phyloP scores from a whole-genome alignment of 2,113 vertebrate genomes.

The Dasyornis broadbenti region DNA sequence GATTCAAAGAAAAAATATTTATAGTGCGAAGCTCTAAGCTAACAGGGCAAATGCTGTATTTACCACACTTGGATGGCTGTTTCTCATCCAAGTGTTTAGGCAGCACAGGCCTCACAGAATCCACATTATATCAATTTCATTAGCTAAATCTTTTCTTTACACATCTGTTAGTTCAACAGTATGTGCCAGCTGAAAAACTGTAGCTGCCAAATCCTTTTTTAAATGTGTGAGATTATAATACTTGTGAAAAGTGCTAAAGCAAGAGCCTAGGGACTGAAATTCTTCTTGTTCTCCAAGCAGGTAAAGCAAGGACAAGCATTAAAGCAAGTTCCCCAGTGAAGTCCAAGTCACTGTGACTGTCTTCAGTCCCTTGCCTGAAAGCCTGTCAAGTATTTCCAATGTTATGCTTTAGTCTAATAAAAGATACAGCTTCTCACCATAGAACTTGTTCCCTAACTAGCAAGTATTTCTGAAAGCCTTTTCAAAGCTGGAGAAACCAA shows the following conservation, averaged over 20 bases:
- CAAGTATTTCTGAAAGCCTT: not conserved
- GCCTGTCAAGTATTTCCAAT: not conserved
- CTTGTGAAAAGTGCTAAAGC: slow-evolving; percentile 10
- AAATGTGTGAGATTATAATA: slow-evolving; percentile 21
- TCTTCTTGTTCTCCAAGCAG: not conserved
- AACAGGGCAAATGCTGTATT: not conserved
- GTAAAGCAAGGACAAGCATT: not conserved
- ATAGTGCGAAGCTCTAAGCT: not conserved
- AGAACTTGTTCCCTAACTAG: not conserved
- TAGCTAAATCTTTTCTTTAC: slow-evolving; percentile 27
- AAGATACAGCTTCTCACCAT: not conserved
- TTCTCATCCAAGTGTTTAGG: not conserved
- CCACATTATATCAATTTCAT: slow-evolving; percentile 24
- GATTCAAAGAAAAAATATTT: not conserved
- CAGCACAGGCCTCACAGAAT: not conserved
- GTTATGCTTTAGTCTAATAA: not conserved
- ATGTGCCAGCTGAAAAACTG: slow-evolving; percentile 3
- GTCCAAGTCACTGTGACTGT: not conserved
- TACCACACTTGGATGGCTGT: not conserved
- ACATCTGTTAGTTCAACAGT: slow-evolving; percentile 23
- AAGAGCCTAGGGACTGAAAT: not conserved
- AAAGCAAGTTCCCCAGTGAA: not conserved
- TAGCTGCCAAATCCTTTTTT: slow-evolving; percentile 19
- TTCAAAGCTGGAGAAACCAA: not conserved
- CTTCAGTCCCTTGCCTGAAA: not conserved